Conservation (phyloP, 2,797 vertebrate genomes). For the Euthynnus affinis region DNA sequence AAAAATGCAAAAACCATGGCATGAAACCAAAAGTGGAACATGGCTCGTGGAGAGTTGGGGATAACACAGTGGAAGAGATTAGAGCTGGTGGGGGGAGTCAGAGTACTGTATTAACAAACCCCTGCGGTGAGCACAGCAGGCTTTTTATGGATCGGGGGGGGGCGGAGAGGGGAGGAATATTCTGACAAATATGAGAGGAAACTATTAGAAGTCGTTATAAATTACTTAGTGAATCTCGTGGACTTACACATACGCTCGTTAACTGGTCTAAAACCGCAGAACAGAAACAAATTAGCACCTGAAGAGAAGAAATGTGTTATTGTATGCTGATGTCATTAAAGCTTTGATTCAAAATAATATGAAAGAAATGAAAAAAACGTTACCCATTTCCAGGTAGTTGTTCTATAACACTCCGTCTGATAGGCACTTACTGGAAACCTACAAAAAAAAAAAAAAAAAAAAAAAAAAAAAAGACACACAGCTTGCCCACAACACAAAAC, state of each 20-base stretch:
- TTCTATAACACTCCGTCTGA: conserved; percentile 7
- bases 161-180: background rate
- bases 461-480: no score
- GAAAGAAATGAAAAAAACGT: background rate
- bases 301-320: conserved; percentile 13
- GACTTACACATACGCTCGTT: conserved; percentile 22
- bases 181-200: conserved; percentile 29
- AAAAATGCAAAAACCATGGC: conserved; percentile 64
- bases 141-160: background rate
- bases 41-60: conserved; percentile 44
- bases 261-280: conserved; percentile 41
- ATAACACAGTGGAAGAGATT: conserved; percentile 35
- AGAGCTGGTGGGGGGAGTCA: conserved; percentile 18
- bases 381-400: conserved; percentile 3
- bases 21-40: conserved; percentile 57
- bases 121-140: conserved; percentile 18
- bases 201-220: conserved; percentile 22
- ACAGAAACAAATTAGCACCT: conserved; percentile 19
- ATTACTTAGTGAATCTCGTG: conserved; percentile 18
- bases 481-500: no score
- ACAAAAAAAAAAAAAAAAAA: no score
- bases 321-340: background rate
- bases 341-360: conserved; percentile 24
- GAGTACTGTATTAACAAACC: conserved; percentile 44
- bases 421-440: background rate